Evolutionary conservation across 2,888 invertebrate species (phyloP), one percentile per base, ranked within the genome.

Genomic region (Petrolisthes cinctipes): DNA sequence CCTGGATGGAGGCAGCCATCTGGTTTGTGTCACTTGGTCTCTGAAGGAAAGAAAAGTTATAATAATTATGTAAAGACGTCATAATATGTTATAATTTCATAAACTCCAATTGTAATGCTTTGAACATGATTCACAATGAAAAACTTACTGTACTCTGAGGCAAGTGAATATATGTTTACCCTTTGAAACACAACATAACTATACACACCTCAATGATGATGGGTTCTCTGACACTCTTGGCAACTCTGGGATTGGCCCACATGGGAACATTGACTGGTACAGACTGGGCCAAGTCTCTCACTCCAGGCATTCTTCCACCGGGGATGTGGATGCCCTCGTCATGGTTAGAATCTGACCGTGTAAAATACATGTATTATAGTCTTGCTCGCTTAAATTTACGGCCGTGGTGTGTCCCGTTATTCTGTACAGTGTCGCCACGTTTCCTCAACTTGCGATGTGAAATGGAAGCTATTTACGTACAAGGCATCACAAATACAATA

Each of bases 1-100:
- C 89, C 54, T 84, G 78, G 73, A 89, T 89, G 68, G 89, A 89
- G n/a, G 89, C 89, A 53, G 86, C 89, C 82, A 89, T 86, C 76
- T 89, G 83, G 20, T 75, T 79, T 9, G 73, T 83, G 76, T 89
- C 89, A 53, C 75, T 86, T 23, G 89, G 89, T 80, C 83, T 83
- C 89, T 89, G 86, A n/a, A n/a, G 23, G 56, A 82, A 20, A 17
- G 78, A 71, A 61, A 56, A 80, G 20, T 9, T 61, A 3, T 61
- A 17, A 17, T 11, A 17, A 17, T 61, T 61, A 61, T 11, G 61
- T 1, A 61, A 61, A 61, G 61, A 61, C 3, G 61, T 61, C 61
- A 37, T 37, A 37, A 37, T 37, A 37, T 37, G 37, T 9, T 61
- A 61, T 61, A 11, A 61, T 61, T 11, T 61, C 37, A 37, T 37